Base-by-base conservation (phyloP, 2,888 invertebrate genomes). In the Rosalia funebris region DNA sequence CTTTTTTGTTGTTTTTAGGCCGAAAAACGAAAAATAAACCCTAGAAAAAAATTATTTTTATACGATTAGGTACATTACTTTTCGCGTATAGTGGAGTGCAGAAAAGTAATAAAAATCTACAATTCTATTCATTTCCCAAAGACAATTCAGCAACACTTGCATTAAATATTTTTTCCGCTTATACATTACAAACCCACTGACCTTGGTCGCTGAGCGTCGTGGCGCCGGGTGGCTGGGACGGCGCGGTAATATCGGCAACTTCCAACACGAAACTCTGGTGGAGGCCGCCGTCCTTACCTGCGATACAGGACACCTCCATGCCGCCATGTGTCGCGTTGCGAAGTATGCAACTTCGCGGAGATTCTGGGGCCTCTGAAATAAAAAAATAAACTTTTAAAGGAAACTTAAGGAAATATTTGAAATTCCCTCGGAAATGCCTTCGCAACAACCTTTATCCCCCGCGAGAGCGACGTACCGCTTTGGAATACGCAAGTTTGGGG, bases 251-350 rank as follows among this genome's bases (percentile, higher is more conserved):
- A 82, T 88, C 89, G 77, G 88, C 83, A 70, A 92, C 92, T 82
- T 93, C 93, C 68, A 93, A 83, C 55, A 93, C 84, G 81, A 93
- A 94, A 82, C 90, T 89, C 79, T 94, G 93, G 19, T 90, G 87
- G 44, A 92, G 84, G 10, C 93, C 93, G 2, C 93, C 93, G 76
- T 92, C 92, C 76, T 88, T 88, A 41, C 93, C 92, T 0, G 93
- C 89, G 66, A 87, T 84, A 80, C 93, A 93, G 67, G 86, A 87
- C 66, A 91, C 87, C 77, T 89, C 88, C 45, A 92, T 79, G 16
- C 82, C 84, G 14, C 84, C 83, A 64, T 71, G 71, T 52, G 78
- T 89, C 74, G 90, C 88, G 79, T 91, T 90, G 63, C 85, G 84
- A 68, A 93, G 82, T 68, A 88, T 86, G 79, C 93, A 93, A 78